phyloP scores from a whole-genome alignment of 1,140 invertebrate genomes.

The Microplitis demolitor region DNA sequence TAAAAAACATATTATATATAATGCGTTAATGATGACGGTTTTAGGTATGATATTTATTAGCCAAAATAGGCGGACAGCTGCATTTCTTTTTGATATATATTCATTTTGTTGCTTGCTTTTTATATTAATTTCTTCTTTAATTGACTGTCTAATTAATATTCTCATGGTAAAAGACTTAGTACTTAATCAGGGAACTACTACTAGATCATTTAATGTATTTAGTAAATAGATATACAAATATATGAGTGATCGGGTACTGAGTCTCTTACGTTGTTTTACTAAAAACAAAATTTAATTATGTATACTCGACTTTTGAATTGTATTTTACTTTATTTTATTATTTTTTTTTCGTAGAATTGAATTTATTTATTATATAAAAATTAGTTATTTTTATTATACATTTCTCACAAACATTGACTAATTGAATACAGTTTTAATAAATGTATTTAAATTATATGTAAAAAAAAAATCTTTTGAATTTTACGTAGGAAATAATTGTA shows the following conservation, averaged over 20 bases:
- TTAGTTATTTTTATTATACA: background rate
- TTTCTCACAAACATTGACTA: background rate
- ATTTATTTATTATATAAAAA: background rate
- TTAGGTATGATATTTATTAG: background rate
- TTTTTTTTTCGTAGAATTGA: background rate
- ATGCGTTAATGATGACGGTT: background rate
- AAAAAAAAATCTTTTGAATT: no score
- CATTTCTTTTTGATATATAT: constrained; percentile 27
- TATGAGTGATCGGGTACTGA: no score
- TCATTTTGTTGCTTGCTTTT: background rate
- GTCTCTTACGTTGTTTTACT: no score
- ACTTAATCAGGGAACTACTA: no score
- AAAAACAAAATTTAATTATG: no score
- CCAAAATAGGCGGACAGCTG: constrained; percentile 9
- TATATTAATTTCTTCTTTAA: background rate
- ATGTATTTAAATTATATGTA: background rate
- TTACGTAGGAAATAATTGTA: no score
- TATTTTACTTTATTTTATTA: background rate
- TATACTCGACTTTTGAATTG: background rate
- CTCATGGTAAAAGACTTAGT: background rate
- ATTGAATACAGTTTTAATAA: background rate
- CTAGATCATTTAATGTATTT: no score
- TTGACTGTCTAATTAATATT: background rate
- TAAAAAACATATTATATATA: no score
- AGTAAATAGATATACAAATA: no score